Base-by-base conservation (phyloP, 2,113 vertebrate species). In the Thunnus thynnus region DNA sequence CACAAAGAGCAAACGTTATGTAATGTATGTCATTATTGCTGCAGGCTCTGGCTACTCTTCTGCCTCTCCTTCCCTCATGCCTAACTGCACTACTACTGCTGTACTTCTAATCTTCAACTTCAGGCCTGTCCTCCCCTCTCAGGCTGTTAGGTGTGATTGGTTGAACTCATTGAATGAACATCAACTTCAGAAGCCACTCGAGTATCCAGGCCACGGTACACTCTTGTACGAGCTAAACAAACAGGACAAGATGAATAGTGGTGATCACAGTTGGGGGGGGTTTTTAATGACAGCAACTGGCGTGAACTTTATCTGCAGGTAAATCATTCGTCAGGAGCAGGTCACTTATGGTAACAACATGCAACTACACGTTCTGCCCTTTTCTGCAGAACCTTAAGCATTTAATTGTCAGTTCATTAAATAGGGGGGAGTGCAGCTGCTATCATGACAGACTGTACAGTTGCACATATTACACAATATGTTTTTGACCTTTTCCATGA, bases 1-100 rank as follows among this genome's bases (percentile, higher is more conserved):
- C 52, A 20, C 18, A 71, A 68, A 72, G 57, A 80, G 46, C 14
- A 86, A 54, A 71, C 65, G 0, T 82, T 77, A 73, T 55, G 16
- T 60, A 64, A 81, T 66, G 22, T 46, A 4, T 54, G 3, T 13
- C n/a, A 56, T 70, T 73, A 30, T 20, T 51, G 48, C 72, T 1
- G 6, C 74, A 72, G 67, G 79, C 64, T 88, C 47, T 32, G 1
- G 4, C 66, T 69, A 2, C 25, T 69, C 14, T 2, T 30, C 17
- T 47, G 14, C 68, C 25, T 5, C 44, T 14, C 47, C 27, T 44
- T 36, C 36, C 18, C 14, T 4, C 48, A 12, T 72, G 13, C 22
- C 13, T 22, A 13, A 56, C 14, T 30, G 6, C 18, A 44, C 60
- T 25, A 17, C 25, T 56, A 22, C 44, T 44, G 13, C 54, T 85